phyloP scores from a whole-genome alignment of 2,888 invertebrate species.

The Xanthostigma xanthostigma region DNA sequence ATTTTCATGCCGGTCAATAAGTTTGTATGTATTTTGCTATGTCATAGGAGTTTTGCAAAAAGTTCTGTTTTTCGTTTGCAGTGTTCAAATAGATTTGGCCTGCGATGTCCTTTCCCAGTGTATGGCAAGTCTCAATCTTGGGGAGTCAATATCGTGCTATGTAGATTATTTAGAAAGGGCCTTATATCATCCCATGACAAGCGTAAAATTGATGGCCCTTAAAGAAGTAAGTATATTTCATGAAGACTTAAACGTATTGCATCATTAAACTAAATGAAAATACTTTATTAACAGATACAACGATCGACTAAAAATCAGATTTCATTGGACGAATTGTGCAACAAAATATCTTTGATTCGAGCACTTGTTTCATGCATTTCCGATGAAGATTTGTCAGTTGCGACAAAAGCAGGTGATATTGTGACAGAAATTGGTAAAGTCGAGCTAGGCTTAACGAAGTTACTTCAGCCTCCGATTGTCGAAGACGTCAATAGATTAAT shows the following conservation, averaged over 20 bases:
- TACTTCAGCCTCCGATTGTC: constrained; percentile 39
- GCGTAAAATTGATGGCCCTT: constrained; percentile 47
- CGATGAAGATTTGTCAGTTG: constrained; percentile 42
- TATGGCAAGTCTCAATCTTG: constrained; percentile 44
- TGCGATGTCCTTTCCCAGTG: constrained; percentile 49
- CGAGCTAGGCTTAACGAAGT: constrained; percentile 28
- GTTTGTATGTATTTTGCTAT: constrained; percentile 5
- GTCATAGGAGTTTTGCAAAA: constrained; percentile 4
- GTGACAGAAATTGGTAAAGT: constrained; percentile 32
- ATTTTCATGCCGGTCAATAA: not conserved
- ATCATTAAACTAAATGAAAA: not conserved
- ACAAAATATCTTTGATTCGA: constrained; percentile 30
- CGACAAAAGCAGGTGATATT: constrained; percentile 40
- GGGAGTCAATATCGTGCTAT: constrained; percentile 43
- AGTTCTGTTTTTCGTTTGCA: constrained; percentile 19
- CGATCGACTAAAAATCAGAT: constrained; percentile 21
- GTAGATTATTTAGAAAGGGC: constrained; percentile 42
- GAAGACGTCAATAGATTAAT: constrained; percentile 41
- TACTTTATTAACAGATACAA: constrained; percentile 7
- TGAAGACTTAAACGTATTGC: not conserved
- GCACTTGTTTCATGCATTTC: constrained; percentile 40
- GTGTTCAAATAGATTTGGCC: constrained; percentile 42
- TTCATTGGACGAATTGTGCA: constrained; percentile 19
- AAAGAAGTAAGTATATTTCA: constrained; percentile 34
- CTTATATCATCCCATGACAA: constrained; percentile 43